phyloP scores from a whole-genome alignment of 2,797 vertebrate species.

The Urocyon cinereoargenteus region DNA sequence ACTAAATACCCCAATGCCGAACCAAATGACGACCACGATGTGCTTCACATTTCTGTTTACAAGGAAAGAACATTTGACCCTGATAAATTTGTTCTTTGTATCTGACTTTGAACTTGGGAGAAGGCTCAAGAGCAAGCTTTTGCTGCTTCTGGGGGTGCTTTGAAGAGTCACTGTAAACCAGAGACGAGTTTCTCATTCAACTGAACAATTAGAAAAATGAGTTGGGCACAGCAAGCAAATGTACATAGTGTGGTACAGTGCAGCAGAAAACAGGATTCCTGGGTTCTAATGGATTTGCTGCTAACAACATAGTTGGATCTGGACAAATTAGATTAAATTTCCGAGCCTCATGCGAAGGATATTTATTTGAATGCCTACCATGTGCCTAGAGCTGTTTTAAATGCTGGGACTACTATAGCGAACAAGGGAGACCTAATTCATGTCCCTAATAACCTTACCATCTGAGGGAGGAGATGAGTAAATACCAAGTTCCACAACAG shows the following conservation, averaged over 20 bases:
- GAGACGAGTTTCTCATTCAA: neutral
- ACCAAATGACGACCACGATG: neutral
- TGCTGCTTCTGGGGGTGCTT: neutral
- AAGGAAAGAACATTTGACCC: neutral
- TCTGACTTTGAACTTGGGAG: neutral
- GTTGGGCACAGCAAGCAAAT: neutral
- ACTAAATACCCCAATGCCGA: neutral
- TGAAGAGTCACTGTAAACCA: neutral
- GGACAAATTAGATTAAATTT: constrained; percentile 23
- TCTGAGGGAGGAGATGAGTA: neutral
- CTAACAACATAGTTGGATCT: neutral
- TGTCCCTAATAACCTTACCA: neutral
- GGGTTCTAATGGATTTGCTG: neutral
- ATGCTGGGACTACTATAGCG: neutral
- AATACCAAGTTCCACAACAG: neutral
- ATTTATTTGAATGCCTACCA: neutral
- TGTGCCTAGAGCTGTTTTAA: neutral
- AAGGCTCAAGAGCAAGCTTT: neutral
- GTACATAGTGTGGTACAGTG: neutral
- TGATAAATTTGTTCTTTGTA: neutral
- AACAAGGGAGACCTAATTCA: neutral
- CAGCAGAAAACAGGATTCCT: neutral
- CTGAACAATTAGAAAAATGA: constrained; percentile 10
- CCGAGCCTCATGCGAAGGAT: neutral
- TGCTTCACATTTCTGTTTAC: neutral